Conservation (phyloP, 2,888 invertebrate genomes). For the Cremastinae sp. region DNA sequence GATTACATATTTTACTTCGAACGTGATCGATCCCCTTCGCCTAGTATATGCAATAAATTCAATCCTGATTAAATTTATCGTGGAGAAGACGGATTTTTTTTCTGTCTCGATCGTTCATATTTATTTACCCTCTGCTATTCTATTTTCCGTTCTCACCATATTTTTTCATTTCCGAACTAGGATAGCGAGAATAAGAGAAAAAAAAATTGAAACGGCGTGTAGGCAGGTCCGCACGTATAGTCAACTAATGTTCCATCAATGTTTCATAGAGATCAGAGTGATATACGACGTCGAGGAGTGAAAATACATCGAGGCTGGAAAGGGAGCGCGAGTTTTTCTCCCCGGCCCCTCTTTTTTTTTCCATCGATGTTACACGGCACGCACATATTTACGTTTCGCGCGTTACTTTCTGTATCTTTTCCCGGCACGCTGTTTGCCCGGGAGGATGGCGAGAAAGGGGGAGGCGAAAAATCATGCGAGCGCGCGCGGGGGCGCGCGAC, state of each 20-base stretch:
- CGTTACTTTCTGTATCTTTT: constrained; percentile 4
- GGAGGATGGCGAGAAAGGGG: no score
- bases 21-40: no score
- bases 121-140: background rate
- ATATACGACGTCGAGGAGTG: constrained; percentile 65
- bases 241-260: constrained; percentile 65
- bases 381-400: constrained; percentile 25
- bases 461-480: constrained; percentile 57
- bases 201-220: constrained; percentile 17
- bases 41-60: no score
- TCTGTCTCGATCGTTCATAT: constrained; percentile 1
- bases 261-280: constrained; percentile 70
- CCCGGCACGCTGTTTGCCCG: constrained; percentile 11
- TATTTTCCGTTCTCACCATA: background rate
- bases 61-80: no score
- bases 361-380: constrained; percentile 47
- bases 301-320: constrained; percentile 55
- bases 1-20: no score
- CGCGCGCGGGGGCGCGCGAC: constrained; percentile 33
- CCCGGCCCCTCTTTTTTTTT: constrained; percentile 48
- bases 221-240: constrained; percentile 17
- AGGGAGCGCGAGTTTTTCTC: constrained; percentile 38
- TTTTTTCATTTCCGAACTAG: constrained; percentile 46
- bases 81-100: no score
- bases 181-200: constrained; percentile 31